Conservation (phyloP, 2,113 vertebrate species). For the Platysteira castanea region DNA sequence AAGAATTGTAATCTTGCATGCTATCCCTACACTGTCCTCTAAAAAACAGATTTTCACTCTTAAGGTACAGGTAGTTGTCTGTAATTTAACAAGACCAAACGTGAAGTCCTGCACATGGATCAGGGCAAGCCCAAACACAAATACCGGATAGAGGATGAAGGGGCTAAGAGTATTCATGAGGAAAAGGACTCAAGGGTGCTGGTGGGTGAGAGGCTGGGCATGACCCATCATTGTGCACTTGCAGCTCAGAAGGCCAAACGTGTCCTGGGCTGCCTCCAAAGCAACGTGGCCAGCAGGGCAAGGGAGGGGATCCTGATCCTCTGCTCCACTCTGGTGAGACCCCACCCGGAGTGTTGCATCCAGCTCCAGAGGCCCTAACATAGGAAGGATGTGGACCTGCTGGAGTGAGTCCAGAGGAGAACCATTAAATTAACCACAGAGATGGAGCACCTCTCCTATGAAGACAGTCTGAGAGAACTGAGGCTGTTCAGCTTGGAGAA, state of each 20-base stretch:
- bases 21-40: neutral
- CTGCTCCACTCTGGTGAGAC: neutral
- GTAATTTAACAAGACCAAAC: neutral
- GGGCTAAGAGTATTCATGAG: neutral
- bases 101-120: neutral
- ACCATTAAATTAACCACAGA: neutral
- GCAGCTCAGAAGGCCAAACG: neutral
- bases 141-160: neutral
- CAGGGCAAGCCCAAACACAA: neutral
- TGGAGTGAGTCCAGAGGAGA: neutral
- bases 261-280: neutral
- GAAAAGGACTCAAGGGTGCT: neutral
- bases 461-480: neutral
- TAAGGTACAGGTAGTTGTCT: neutral
- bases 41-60: neutral
- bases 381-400: neutral
- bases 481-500: neutral
- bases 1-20: neutral
- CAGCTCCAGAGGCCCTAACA: neutral
- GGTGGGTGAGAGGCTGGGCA: too few relatives aligned
- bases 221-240: neutral
- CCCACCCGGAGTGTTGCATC: too few relatives aligned
- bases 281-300: accelerated
- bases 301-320: neutral
- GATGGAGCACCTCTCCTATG: neutral